Evolutionary conservation across 2,888 invertebrate species (phyloP), one percentile per base, ranked within the genome.

Genomic region (Cephonodes hylas): DNA sequence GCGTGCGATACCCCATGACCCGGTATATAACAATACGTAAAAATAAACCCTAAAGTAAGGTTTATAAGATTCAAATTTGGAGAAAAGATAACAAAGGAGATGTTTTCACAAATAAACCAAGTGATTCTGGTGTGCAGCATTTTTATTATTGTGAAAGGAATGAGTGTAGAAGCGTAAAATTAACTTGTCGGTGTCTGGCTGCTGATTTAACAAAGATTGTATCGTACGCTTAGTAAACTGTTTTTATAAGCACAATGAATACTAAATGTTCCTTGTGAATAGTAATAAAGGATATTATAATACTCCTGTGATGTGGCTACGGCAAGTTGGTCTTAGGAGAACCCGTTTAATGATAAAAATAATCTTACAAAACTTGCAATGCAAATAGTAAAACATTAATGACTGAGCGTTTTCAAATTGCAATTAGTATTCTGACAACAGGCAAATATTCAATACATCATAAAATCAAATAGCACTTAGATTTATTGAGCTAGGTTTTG

Each of bases 141-240:
- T 80, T 82, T 79, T 80, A 77, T 79, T 81, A 77, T 77, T 79
- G 80, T 77, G 73, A 79, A 81, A 77, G 75, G 74, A 78, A 77
- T 77, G 73, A 76, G 72, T 77, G 78, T 75, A 76, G 74, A 79
- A 71, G 75, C 80, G 77, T 76, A 75, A 81, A 81, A 80, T 81
- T 77, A 79, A 77, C 77, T 81, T 76, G 72, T 75, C 67, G 69
- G 69, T 69, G 66, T 67, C 62, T 63, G 63, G 66, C 64, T 69
- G 64, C 46, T 59, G 59, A 46, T 59, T 46, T 38, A 23, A 59
- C 22, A 46, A 59, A 38, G 22, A 59, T 46, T 59, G 23, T 53
- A 53, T 53, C 20, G 18, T 31, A 18, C 10, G 53, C 18, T 53
- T 31, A 27, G 31, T 53, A 31, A 15, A 53, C 48, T 53, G 27